Evolutionary conservation across 2,797 vertebrate genomes (phyloP).

Genomic region (Menidia menidia): DNA sequence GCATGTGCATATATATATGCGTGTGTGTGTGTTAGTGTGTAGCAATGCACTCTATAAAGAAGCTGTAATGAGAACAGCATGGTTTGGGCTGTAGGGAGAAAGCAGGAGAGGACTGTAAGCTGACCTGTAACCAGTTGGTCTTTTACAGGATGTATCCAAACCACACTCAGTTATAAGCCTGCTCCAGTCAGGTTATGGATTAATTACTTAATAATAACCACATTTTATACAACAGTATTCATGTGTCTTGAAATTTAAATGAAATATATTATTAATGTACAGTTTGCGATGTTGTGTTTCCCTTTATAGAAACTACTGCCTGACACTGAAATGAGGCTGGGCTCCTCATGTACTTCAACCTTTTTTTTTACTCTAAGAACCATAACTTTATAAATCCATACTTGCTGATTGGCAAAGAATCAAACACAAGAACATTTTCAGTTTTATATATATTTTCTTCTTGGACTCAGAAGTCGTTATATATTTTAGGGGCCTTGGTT

Average conservation of each 20-base stretch:
- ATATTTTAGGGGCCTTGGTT: conserved; percentile 7
- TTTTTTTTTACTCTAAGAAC: neutral
- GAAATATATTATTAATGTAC: neutral
- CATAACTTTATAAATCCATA: neutral
- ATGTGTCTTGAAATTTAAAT: neutral
- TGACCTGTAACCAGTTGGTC: conserved; percentile 31
- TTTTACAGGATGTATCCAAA: conserved; percentile 14
- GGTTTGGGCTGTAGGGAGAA: conserved; percentile 31
- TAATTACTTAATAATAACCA: neutral
- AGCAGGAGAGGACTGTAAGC: conserved; percentile 25
- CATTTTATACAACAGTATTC: neutral
- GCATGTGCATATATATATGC: conserved; percentile 4
- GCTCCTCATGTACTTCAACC: neutral
- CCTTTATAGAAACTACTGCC: neutral
- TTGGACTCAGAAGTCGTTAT: conserved; percentile 1
- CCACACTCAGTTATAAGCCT: conserved; percentile 1
- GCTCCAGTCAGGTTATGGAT: neutral
- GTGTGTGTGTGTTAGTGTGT: conserved; percentile 20
- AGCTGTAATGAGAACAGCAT: conserved; percentile 67
- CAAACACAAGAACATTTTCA: neutral
- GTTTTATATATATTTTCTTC: neutral
- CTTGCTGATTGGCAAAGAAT: neutral
- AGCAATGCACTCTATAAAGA: conserved; percentile 33
- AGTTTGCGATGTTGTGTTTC: neutral
- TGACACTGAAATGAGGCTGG: neutral